Evolutionary conservation across 2,113 vertebrate genomes (phyloP).

Genomic region (Syrmaticus mikado): DNA sequence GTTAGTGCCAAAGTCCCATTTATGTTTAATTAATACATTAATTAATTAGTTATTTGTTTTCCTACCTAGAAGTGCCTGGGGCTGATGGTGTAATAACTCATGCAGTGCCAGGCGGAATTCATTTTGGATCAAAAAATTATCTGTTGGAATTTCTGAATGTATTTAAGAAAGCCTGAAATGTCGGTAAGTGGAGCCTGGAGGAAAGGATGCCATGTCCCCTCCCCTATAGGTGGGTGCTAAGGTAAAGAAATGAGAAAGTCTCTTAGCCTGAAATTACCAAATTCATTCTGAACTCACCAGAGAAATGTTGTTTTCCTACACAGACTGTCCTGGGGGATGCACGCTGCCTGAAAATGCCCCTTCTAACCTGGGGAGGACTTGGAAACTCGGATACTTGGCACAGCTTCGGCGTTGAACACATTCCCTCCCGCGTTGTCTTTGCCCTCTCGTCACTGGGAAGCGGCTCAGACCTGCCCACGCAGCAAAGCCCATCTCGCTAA

Average conservation of each 20-base stretch:
- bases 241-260: background rate
- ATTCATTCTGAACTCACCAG: background rate
- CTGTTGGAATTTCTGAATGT: background rate
- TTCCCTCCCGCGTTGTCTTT: too few species aligned
- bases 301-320: rapidly evolving
- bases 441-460: too few species aligned
- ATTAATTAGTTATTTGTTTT: background rate
- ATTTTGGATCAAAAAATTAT: background rate
- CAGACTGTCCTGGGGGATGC: background rate
- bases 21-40: background rate
- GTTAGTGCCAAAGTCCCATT: background rate
- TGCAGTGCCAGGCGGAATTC: background rate
- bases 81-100: background rate
- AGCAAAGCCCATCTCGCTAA: too few species aligned
- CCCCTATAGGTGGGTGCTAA: background rate
- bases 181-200: background rate
- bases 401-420: background rate
- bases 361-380: rapidly evolving
- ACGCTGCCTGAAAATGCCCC: rapidly evolving
- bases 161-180: background rate
- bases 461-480: too few species aligned
- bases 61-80: background rate
- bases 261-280: background rate
- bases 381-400: background rate
- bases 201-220: background rate